phyloP scores from a whole-genome alignment of 2,888 invertebrate species.

The Polydrusus cervinus region DNA sequence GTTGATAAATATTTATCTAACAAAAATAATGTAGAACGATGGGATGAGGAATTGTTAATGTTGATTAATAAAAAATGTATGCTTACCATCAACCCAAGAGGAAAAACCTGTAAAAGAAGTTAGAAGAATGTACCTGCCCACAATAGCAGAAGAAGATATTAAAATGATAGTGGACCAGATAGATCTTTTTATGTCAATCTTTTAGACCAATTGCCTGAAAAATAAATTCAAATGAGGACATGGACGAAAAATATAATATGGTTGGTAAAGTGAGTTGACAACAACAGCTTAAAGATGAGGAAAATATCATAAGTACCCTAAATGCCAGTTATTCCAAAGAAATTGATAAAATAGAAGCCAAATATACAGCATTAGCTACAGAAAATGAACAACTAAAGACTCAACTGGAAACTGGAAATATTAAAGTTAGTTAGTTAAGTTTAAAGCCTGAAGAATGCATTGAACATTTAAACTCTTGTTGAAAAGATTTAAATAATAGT shows the following conservation, averaged over 20 bases:
- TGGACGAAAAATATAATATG: not conserved
- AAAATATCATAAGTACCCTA: not conserved
- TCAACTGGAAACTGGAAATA: constrained; percentile 1
- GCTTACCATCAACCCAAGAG: no score
- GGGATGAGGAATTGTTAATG: no score
- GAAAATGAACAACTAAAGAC: constrained; percentile 16
- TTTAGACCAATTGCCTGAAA: not conserved
- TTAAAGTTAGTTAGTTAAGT: constrained; percentile 18
- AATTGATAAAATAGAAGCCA: not conserved
- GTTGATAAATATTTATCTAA: no score
- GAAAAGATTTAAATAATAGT: no score
- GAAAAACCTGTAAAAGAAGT: constrained; percentile 13
- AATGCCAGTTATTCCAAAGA: not conserved
- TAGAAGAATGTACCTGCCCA: constrained; percentile 15
- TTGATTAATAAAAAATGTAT: no score
- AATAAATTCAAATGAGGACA: not conserved
- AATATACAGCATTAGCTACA: not conserved
- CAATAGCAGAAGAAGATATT: constrained; percentile 34
- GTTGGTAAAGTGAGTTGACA: constrained; percentile 4
- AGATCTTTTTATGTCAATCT: not conserved
- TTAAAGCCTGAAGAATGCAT: no score
- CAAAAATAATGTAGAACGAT: no score
- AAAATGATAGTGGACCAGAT: constrained; percentile 10
- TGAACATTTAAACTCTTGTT: no score
- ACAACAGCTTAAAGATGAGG: constrained; percentile 2